Evolutionary conservation across 2,888 invertebrate species (phyloP), one percentile per base, ranked within the genome.

Genomic region (Drosophila quinaria): DNA sequence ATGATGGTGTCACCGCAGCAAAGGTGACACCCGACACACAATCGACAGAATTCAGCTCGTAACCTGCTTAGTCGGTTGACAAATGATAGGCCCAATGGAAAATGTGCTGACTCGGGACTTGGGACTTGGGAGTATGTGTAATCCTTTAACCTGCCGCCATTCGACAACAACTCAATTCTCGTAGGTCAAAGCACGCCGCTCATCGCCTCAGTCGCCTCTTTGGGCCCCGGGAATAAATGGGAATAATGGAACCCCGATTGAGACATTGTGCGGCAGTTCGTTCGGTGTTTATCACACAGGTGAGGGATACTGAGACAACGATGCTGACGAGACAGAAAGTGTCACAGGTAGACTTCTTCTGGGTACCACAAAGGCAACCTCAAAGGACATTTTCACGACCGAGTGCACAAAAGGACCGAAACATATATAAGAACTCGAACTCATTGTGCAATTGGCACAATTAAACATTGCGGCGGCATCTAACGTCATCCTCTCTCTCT

Each of bases 381-480:
- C 85, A 86, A 86, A 86, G 86, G 86, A 86, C 90, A 87, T 65
- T 86, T 89, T 81, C 65, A 84, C 82, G 75, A 72, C 67, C 68
- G 70, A 76, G 44, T 65, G 88, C 80, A 89, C 86, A 86, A 80
- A 79, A 33, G 83, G 72, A 65, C 41, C 59, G n/a, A 13, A 59
- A 37, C 25, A 47, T 33, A 47, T 33, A 35, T 59, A 39, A 31
- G 37, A 46, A 15, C 49, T 68, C 70, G 37, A 46, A n/a, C 49
- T 68, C 70, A 84, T 87, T 86, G 89, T 84, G 88, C 82, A 88
- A 89, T 89, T 89, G 90, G 64, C 74, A 86, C 86, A 86, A 89
- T 87, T 87, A 87, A 89, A 89, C 64, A 71, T 37, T 62, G 54
- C 44, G 68, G 66, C 73, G 51, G 66, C 65, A 65, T 63, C 59